Base-by-base conservation (phyloP, 2,797 vertebrate species). In the Diplodus puntazzo region DNA sequence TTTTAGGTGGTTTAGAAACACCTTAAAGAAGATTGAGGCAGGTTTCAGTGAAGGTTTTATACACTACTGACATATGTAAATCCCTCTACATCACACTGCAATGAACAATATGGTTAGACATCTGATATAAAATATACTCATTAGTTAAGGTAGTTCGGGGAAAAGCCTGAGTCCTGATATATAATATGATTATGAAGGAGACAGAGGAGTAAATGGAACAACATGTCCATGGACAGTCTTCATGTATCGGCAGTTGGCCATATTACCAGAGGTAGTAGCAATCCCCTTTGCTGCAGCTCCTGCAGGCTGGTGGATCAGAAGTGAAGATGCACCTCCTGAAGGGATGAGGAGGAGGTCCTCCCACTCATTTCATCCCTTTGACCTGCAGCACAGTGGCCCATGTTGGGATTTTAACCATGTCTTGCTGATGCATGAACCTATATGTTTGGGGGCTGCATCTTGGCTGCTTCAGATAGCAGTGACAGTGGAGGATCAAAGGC, bases 401-500 rank as follows among this genome's bases (percentile, higher is more conserved):
- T 63, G 77, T 73, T 69, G 66, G 57, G 66, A 55, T 79, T 77
- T 48, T 61, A 61, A 59, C 66, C 50, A 67, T 55, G 61, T 25
- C 48, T 73, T 45, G 42, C 61, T 66, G 73, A 76, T 49, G 73
- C 73, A 66, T 50, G 61, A 50, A 54, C 62, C 66, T n/a, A 20
- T 16, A 11, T 81, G 68, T 69, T 77, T 68, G 34, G 50, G 72
- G 73, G 59, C 75, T 65, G 48, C 58, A 12, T 54, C 45, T 55
- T n/a, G 18, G 46, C 54, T 45, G 9, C 50, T 50, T 50, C n/a
- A 57, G 81, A 89, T 75, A 77, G 66, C 79, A 72, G n/a, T 34
- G 48, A 53, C 65, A 69, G 48, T 23, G 27, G 77, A 80, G 78
- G 87, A 92, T 92, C 88, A 92, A 92, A 92, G 81, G 45, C 62